phyloP scores from a whole-genome alignment of 2,113 vertebrate species.

The Lichenostomus cassidix region DNA sequence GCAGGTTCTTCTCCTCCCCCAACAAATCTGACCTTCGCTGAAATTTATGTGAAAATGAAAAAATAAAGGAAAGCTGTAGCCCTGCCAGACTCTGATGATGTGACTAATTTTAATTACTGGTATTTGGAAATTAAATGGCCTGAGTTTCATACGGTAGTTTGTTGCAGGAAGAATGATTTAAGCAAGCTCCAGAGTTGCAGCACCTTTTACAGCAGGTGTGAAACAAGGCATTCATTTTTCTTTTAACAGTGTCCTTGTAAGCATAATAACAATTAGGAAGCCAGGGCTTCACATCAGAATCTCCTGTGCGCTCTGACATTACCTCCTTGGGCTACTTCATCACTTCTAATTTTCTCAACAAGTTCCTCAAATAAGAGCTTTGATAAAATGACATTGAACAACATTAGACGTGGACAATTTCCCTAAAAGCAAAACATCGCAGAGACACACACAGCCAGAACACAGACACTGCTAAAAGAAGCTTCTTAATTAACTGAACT shows the following conservation, averaged over 20 bases:
- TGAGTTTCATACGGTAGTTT: slow-evolving; percentile 71
- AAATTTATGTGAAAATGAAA: slow-evolving; percentile 83
- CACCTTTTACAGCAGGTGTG: slow-evolving; percentile 74
- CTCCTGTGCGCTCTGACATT: slow-evolving; percentile 66
- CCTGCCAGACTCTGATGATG: slow-evolving; percentile 73
- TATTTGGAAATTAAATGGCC: slow-evolving; percentile 80
- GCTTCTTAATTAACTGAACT: slow-evolving; percentile 20
- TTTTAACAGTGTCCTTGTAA: slow-evolving; percentile 79
- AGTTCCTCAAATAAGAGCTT: slow-evolving; percentile 58
- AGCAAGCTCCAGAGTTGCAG: slow-evolving; percentile 56
- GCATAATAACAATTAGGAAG: slow-evolving; percentile 81
- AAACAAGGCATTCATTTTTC: slow-evolving; percentile 76
- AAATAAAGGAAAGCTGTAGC: slow-evolving; percentile 67
- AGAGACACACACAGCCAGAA: background rate
- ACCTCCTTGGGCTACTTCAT: slow-evolving; percentile 67
- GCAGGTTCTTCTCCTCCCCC: slow-evolving; percentile 70
- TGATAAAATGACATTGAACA: slow-evolving; percentile 59
- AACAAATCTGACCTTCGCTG: slow-evolving; percentile 80
- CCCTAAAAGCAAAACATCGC: background rate
- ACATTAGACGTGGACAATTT: background rate
- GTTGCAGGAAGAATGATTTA: slow-evolving; percentile 78
- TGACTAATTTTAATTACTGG: slow-evolving; percentile 83
- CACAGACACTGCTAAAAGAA: background rate
- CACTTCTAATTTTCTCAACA: slow-evolving; percentile 67
- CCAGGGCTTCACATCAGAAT: slow-evolving; percentile 72